Conservation (phyloP, 2,888 invertebrate genomes). For the Scaptomyza caliginosa region DNA sequence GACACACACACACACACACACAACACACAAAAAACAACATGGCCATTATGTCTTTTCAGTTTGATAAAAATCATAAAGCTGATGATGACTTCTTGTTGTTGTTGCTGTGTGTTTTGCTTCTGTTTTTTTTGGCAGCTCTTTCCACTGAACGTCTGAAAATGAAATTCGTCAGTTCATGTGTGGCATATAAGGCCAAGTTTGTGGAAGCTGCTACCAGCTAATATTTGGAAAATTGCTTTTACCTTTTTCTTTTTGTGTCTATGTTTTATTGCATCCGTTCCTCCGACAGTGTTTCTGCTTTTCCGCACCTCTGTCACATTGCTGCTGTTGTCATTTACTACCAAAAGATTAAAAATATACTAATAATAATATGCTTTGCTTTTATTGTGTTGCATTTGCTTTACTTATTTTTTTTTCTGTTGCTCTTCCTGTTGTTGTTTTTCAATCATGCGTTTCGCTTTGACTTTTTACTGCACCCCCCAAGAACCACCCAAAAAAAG, state of each 20-base stretch:
- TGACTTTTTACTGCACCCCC: conserved; percentile 68
- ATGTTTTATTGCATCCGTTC: conserved; percentile 1
- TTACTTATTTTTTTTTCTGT: conserved; percentile 24
- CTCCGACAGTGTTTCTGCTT: background rate
- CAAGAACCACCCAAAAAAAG: conserved; percentile 26
- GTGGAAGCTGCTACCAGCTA: conserved; percentile 18
- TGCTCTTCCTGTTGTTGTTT: conserved; percentile 49
- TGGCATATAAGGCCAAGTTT: conserved; percentile 5
- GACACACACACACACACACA: conserved; percentile 24
- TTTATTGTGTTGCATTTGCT: conserved; percentile 49
- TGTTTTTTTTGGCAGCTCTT: background rate
- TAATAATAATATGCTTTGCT: conserved; percentile 20
- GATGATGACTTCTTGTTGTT: conserved; percentile 22
- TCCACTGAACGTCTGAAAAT: conserved; percentile 6
- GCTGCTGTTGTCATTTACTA: conserved; percentile 5
- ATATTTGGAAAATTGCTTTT: conserved; percentile 53
- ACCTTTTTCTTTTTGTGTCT: conserved; percentile 7
- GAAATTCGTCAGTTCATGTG: conserved; percentile 23
- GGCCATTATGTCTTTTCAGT: conserved; percentile 28
- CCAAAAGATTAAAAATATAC: background rate
- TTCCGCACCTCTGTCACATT: background rate
- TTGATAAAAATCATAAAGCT: conserved; percentile 3
- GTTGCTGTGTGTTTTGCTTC: conserved; percentile 9
- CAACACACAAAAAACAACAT: conserved; percentile 21
- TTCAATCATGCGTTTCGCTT: conserved; percentile 76